A percentile compares a stretch with the other conserved stretches of the same genome.
phyloP scores from a whole-genome alignment of 2,113 vertebrate species.

The Polyodon spathula region DNA sequence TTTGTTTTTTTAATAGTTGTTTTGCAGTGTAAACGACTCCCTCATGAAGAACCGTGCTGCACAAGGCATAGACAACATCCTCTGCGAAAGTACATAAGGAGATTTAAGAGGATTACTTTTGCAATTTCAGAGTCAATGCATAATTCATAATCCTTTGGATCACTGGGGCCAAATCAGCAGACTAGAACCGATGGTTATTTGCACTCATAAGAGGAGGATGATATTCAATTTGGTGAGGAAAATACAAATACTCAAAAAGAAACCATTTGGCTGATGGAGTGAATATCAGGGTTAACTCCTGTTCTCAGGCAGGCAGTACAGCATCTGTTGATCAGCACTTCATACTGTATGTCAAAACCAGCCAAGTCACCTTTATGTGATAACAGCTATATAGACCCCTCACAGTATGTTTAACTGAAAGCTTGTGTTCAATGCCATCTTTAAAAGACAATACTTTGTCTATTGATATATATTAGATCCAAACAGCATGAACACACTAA shows the following conservation, averaged over 20 bases:
- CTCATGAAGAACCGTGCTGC: constrained; percentile 39
- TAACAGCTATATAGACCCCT: no score
- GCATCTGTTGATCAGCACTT: no score
- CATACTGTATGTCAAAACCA: no score
- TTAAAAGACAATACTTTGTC: no score
- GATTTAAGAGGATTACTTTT: constrained; percentile 65
- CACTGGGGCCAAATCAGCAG: constrained; percentile 52
- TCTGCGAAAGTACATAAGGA: constrained; percentile 54
- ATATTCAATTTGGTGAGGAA: constrained; percentile 4
- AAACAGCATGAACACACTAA: no score
- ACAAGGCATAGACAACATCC: constrained; percentile 50
- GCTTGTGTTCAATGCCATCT: no score
- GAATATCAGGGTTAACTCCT: no score
- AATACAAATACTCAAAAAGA: background rate
- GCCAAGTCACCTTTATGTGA: no score
- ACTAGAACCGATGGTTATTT: constrained; percentile 52
- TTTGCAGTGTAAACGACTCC: constrained; percentile 11
- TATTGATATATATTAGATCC: no score
- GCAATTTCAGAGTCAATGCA: constrained; percentile 66
- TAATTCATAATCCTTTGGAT: constrained; percentile 64
- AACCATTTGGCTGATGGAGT: background rate
- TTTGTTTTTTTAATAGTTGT: no score
- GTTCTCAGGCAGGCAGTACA: no score
- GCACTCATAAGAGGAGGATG: constrained; percentile 11
- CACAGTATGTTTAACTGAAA: no score